phyloP scores from a whole-genome alignment of 2,113 vertebrate species.

The Megaptera novaeangliae region DNA sequence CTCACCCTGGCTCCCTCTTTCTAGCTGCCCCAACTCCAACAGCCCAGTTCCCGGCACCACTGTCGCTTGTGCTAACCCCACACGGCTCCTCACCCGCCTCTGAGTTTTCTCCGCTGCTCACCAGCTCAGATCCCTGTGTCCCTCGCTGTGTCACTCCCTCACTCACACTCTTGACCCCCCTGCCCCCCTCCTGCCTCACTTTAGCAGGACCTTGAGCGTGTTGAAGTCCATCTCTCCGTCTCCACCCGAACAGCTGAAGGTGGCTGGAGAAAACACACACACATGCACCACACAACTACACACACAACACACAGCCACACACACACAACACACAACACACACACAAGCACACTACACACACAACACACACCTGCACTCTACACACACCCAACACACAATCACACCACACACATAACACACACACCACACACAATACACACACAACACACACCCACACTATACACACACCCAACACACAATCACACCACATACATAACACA shows the following conservation, averaged over 20 bases:
- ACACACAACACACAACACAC: background rate
- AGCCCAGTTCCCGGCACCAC: no score
- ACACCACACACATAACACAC: no score
- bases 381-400: no score
- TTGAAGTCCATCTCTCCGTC: background rate
- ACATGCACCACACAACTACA: background rate
- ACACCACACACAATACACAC: background rate
- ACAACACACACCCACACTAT: no score
- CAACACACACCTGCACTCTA: no score
- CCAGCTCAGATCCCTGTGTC: background rate
- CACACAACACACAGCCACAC: background rate
- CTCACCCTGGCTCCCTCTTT: background rate
- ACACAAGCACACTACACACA: background rate
- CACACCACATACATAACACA: no score
- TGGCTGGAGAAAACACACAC: background rate
- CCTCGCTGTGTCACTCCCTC: background rate
- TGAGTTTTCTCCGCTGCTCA: no score
- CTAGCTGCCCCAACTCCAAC: background rate
- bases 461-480: no score
- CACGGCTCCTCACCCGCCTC: background rate
- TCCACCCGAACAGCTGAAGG: background rate
- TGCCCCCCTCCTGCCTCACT: background rate
- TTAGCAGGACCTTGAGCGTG: background rate
- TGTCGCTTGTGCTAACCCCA: background rate
- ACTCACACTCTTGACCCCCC: background rate